Evolutionary conservation across 1,140 invertebrate genomes (phyloP), one percentile per base, ranked within the genome.

Genomic region (Cepaea nemoralis): DNA sequence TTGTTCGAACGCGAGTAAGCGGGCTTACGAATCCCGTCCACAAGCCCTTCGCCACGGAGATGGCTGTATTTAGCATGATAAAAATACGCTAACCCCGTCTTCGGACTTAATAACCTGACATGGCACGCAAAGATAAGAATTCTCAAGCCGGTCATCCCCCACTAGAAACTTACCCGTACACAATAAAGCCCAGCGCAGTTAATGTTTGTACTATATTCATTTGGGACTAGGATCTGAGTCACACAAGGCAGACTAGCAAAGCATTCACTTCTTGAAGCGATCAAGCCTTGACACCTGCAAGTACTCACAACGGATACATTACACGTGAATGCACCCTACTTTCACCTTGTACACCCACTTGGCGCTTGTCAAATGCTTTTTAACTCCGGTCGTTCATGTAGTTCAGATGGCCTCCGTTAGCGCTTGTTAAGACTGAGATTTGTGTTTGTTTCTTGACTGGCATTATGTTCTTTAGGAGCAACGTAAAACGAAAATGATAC

Each of bases 221-320:
- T 63, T 19, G n/a, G n/a, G 27, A 63, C 27, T 16, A 31, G n/a
- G 59, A 63, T 70, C 42, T 48, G 71, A 74, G 71, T 74, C 71
- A 74, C 12, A 12, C 42, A 74, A 24, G 71, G 71, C 71, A 48
- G 19, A 33, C 69, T 14, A 37, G 69, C 39, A 70, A 70, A 70
- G 40, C 22, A 35, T 31, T 37, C 31, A 74, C 71, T 48, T 74
- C 71, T 74, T 74, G 71, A 74, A 74, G 42, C 50, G 42, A 74
- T 74, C 71, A 74, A 74, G 71, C 8, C 8, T 5, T 45, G 37
- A 74, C 71, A 45, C 71, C 71, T 74, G 71, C 37, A 33, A 74
- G 71, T 48, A 74, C 71, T 74, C 71, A 45, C 40, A 48, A 45
- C 71, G 71, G 71, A 74, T 74, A 74, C 40, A 74, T 74, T 74